Evolutionary conservation across 2,113 vertebrate genomes (phyloP), one percentile per base, ranked within the genome.

Genomic region (Clupea harengus): DNA sequence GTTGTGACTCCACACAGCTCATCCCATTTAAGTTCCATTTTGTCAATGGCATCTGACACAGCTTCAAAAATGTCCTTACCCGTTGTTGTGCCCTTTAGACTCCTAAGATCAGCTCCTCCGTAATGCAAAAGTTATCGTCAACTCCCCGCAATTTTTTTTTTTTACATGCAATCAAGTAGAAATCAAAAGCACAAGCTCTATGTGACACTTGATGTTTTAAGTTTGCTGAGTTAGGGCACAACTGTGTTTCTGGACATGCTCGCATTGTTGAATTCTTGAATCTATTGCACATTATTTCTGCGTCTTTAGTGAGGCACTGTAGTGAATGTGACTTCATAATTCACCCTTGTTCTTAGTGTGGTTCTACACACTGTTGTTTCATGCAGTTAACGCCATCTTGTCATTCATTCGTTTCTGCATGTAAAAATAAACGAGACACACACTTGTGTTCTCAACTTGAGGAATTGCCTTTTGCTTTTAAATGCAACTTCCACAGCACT

Each of bases 101-200:
- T 85, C 45, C 5, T 81, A 0, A 91, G 0, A 83, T 89, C 80
- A 90, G 84, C 39, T 88, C 87, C 81, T 88, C 64, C 18, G 39
- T 85, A 83, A 4, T n/a, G 78, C 83, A 83, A 89, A 90, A 88
- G 4, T 88, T 32, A 17, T 85, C 20, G 0, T 90, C 86, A 0
- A 91, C 84, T 86, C 84, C 81, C 54, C 45, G 44, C 83, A 86
- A 89, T n/a, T n/a, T n/a, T n/a, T n/a, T n/a, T n/a, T n/a, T n/a
- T n/a, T n/a, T n/a, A 11, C 50, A 60, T 60, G 57, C 57, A n/a
- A 60, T n/a, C 20, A 18, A 60, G 57, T 60, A 60, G 83, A 89
- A 91, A 84, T 87, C 46, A 82, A 89, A 87, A 85, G 82, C 86
- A 86, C 81, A 82, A 45, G 64, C 64, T 89, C 89, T 89, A 3